Evolutionary conservation across 1,140 invertebrate species (phyloP), one percentile per base, ranked within the genome.

Genomic region (Lepidurus arcticus): DNA sequence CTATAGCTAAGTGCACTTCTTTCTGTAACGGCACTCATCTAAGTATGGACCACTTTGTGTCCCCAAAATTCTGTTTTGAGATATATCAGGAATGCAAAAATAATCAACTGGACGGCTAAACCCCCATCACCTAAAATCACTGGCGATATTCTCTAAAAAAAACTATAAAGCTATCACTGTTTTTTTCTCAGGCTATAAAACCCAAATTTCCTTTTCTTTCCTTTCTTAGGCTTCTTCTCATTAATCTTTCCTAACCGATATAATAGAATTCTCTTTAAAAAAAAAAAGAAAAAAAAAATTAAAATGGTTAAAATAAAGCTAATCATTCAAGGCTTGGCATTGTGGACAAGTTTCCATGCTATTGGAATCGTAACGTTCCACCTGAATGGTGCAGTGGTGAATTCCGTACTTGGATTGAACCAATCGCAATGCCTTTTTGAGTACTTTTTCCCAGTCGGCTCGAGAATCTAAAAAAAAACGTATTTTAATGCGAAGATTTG

Each of bases 351-450:
- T 81, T 10, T 82, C 77, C 84, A 86, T 87, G 13, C 84, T 82
- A 10, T 81, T 80, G n/a, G 80, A 73, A 24, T 84, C 82, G 78
- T 86, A 88, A 45, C 84, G 84, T 82, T 90, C 89, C 74, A 91
- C 87, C 84, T 91, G 90, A 76, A 92, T 86, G 1, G 90, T 91
- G 76, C 85, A 86, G 82, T 89, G 88, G 74, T 87, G 84, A 73
- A 90, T 88, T 78, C 87, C 86, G 81, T 88, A 90, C 82, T 87
- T 85, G 26, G 82, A 82, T 78, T 85, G 83, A 16, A 90, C 83
- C 80, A 90, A 81, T 21, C 82, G 80, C 13, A 87, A 88, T 7
- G 90, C 89, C 65, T 84, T 81, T 77, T 85, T 84, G 44, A 91
- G 82, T 24, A 91, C 83, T 44, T 81, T 80, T 80, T 89, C 85